Percentiles rank a stretch among this genome's conserved stretches.
phyloP scores from a whole-genome alignment of 2,888 invertebrate species.

The Parnassius apollo region DNA sequence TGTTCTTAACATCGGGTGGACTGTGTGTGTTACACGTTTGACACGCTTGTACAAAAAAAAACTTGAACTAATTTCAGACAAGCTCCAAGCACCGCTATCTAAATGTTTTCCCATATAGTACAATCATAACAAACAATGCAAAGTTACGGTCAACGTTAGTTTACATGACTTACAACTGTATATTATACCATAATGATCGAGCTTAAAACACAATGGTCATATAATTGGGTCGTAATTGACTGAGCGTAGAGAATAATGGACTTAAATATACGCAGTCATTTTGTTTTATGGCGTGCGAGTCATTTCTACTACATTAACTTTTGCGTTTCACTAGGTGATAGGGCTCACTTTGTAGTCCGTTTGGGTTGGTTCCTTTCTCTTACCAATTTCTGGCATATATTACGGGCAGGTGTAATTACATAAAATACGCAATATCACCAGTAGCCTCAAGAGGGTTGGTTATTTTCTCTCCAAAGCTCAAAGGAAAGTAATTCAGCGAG shows the following conservation, averaged over 20 bases:
- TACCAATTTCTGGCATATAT: too few relatives aligned
- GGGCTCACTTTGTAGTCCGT: too few relatives aligned
- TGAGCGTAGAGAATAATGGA: conserved; percentile 38
- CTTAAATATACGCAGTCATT: conserved; percentile 35
- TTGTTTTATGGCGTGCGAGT: conserved; percentile 35
- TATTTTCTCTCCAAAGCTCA: too few relatives aligned
- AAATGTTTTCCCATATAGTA: conserved; percentile 20
- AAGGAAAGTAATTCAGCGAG: too few relatives aligned
- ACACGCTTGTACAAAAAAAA: too few relatives aligned
- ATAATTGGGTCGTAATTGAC: conserved; percentile 41
- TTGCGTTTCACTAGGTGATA: too few relatives aligned
- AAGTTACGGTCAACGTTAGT: conserved; percentile 15
- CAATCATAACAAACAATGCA: conserved; percentile 15
- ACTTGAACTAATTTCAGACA: conserved; percentile 11
- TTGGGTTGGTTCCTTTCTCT: too few relatives aligned
- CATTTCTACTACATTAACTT: background rate
- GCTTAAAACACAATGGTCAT: conserved; percentile 34
- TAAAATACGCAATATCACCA: too few relatives aligned
- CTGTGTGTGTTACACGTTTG: too few relatives aligned
- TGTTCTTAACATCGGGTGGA: too few relatives aligned
- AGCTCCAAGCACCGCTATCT: conserved; percentile 9
- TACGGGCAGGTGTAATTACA: too few relatives aligned
- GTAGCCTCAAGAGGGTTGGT: too few relatives aligned
- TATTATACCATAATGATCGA: conserved; percentile 31
- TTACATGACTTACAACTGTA: conserved; percentile 27